Conservation (phyloP, 2,797 vertebrate species). For the Squalus acanthias region DNA sequence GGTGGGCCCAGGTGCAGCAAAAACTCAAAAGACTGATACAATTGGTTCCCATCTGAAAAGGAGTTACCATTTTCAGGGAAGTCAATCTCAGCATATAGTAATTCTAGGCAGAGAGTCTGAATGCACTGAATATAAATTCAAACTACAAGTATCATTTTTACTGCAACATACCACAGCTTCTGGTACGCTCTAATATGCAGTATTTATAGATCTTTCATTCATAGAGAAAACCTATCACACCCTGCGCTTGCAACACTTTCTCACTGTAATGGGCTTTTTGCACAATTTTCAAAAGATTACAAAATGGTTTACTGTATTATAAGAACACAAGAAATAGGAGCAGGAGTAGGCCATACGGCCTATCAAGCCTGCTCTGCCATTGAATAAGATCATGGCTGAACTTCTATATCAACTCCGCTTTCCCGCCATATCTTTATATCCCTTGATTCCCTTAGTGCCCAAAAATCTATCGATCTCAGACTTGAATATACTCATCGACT, state of each 20-base stretch:
- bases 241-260: not conserved
- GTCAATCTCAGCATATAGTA: not conserved
- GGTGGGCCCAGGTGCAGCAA: not conserved
- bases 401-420: too few species aligned
- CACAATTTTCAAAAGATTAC: not conserved
- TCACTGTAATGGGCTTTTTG: not conserved
- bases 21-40: not conserved
- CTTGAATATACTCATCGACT: too few species aligned
- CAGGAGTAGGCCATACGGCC: too few species aligned
- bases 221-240: not conserved
- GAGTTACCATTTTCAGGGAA: not conserved
- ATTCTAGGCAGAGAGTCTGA: not conserved
- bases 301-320: not conserved
- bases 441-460: too few species aligned
- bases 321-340: too few species aligned
- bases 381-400: too few species aligned
- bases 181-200: not conserved
- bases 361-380: too few species aligned
- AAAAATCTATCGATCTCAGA: too few species aligned
- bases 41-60: not conserved
- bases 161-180: not conserved
- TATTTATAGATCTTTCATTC: not conserved
- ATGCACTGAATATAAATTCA: not conserved
- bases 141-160: not conserved
- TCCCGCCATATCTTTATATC: too few species aligned